Percentiles rank a stretch among this genome's conserved stretches.
Conservation (phyloP, 2,888 invertebrate species). For the Spisula subtruncata region DNA sequence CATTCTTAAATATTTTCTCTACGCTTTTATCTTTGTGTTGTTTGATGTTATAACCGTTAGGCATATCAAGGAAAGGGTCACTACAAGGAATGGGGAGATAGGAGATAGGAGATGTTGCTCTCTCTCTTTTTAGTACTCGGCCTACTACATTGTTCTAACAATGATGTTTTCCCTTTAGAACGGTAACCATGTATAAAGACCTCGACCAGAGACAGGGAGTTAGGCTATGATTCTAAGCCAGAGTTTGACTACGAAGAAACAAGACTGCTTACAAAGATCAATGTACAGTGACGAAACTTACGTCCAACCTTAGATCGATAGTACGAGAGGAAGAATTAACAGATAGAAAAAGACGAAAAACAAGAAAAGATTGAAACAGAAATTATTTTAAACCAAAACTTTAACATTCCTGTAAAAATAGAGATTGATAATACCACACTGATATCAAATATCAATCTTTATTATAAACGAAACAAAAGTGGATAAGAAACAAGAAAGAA, state of each 20-base stretch:
- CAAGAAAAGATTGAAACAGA: constrained; percentile 11
- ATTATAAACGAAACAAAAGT: constrained; percentile 10
- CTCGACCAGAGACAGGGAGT: neutral
- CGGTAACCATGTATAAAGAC: neutral
- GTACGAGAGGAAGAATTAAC: neutral
- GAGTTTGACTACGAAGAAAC: neutral
- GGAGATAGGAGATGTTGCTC: neutral
- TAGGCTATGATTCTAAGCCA: neutral
- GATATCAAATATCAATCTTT: neutral
- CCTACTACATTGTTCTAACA: neutral
- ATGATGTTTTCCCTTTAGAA: neutral
- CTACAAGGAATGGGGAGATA: neutral
- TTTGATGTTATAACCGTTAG: neutral
- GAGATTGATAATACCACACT: neutral
- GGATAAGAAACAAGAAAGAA: constrained; percentile 23
- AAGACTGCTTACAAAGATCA: neutral
- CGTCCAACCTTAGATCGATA: neutral
- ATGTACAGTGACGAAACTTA: neutral
- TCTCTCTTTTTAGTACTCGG: neutral
- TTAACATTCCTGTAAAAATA: neutral
- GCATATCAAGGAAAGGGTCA: neutral
- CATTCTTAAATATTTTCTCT: neutral
- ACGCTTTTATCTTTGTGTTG: neutral
- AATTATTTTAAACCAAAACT: constrained; percentile 9
- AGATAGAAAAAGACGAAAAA: constrained; percentile 13